Base-by-base conservation (phyloP, 2,797 vertebrate species). In the Enteromius anoplus region DNA sequence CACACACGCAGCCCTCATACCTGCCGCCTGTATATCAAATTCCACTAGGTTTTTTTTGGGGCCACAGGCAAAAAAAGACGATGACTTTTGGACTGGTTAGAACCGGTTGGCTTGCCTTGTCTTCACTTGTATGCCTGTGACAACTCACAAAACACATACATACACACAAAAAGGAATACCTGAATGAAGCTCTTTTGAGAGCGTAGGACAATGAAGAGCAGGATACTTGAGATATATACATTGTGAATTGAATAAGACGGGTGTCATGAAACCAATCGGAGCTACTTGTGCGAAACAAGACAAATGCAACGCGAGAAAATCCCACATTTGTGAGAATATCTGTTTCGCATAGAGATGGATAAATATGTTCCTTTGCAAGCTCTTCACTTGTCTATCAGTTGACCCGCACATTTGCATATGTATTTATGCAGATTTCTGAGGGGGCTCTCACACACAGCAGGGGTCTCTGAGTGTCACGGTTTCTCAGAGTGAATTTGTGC, bases 21-120 rank as follows among this genome's bases (percentile, higher is more conserved):
- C 96, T 97, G 94, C 95, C 89, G 93, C 94, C 95, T 94, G 90
- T 91, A 93, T 93, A 94, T 96, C 95, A 95, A 95, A 96, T 95
- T 94, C 93, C 95, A 93, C 92, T 92, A 90, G 90, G 93, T 26
- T 42, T 95, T 91, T 91, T 94, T 96, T 12, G 11, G 93, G 94
- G 94, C 94, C 90, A 93, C 94, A 93, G 95, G 93, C 92, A 94
- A 34, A 92, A 93, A 88, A 29, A 93, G 90, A 53, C 91, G 93
- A 92, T 91, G 90, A 92, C 93, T 95, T 89, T 80, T 86, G 94
- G 91, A 96, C 96, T 95, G 96, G 97, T 97, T 94, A 93, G 96
- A 95, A 96, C 96, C 93, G 95, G 96, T 96, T 95, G 93, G 93
- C 94, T 94, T 93, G 94, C 53, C 69, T 75, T 70, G 92, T 93